These are phyloP conservation scores for Maniola jurtina DNA, from an alignment of 1,140 invertebrate genomes.

Conservation along the genomic window DNA sequence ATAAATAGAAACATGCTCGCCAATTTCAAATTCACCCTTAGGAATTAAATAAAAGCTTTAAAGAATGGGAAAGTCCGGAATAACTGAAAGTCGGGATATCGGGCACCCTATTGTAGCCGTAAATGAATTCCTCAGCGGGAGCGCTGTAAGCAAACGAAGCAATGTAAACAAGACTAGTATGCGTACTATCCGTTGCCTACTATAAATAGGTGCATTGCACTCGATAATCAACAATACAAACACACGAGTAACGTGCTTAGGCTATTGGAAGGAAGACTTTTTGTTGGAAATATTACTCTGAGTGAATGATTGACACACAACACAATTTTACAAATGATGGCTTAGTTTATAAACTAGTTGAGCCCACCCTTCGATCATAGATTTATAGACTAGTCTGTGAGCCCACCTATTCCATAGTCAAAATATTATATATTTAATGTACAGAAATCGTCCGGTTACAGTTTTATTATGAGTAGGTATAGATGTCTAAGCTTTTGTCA, in stretches of 20 bases:
- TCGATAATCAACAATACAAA: conserved; percentile 39
- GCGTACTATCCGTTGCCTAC: conserved; percentile 25
- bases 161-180: conserved; percentile 27
- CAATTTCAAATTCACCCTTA: too few species aligned
- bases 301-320: neutral
- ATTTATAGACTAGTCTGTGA: too few species aligned
- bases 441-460: too few species aligned
- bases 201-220: conserved; percentile 43
- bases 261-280: neutral
- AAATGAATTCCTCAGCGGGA: conserved; percentile 30
- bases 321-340: too few species aligned
- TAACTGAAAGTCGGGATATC: neutral
- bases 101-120: conserved; percentile 21
- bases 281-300: neutral
- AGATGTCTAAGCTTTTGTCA: too few species aligned
- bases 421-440: too few species aligned
- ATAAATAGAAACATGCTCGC: too few species aligned
- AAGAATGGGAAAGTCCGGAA: neutral
- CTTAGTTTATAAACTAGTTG: too few species aligned
- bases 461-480: too few species aligned
- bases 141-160: conserved; percentile 24
- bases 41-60: too few species aligned
- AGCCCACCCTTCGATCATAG: too few species aligned
- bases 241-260: neutral
- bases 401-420: too few species aligned